These are phyloP conservation scores for Cuculus canorus DNA, from an alignment of 2,797 vertebrate species.

Conservation along the genomic window DNA sequence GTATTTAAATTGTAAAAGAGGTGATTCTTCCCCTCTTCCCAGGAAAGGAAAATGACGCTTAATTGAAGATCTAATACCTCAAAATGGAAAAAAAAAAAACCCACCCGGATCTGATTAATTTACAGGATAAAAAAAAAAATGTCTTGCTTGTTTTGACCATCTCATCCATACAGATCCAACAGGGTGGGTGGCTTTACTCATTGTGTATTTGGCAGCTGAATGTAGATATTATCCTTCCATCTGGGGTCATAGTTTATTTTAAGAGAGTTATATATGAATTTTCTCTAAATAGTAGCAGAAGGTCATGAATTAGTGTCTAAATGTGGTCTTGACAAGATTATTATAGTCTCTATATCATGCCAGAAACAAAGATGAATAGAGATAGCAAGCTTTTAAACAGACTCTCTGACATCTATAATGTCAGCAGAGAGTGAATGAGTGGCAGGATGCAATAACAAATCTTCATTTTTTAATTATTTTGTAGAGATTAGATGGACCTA, in stretches of 20 bases:
- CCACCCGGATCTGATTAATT: background rate
- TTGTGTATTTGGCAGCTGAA: slow-evolving; percentile 19
- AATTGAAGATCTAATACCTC: background rate
- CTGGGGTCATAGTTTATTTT: slow-evolving; percentile 60
- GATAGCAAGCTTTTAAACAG: slow-evolving; percentile 71
- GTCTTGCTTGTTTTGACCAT: background rate
- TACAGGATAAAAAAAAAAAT: background rate
- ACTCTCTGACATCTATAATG: slow-evolving; percentile 68
- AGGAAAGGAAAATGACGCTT: background rate
- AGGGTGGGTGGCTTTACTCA: background rate
- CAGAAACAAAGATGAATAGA: slow-evolving; percentile 70
- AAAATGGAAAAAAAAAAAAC: background rate
- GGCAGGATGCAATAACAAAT: slow-evolving; percentile 60
- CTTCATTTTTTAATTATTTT: slow-evolving; percentile 57
- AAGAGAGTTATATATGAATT: slow-evolving; percentile 65
- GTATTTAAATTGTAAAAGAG: background rate
- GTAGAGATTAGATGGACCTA: slow-evolving; percentile 6
- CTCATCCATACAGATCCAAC: background rate
- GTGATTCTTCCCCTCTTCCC: background rate
- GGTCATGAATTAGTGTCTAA: slow-evolving; percentile 71
- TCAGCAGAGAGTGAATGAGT: slow-evolving; percentile 67
- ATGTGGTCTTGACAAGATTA: slow-evolving; percentile 68
- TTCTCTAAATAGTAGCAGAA: slow-evolving; percentile 60
- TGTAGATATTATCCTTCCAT: background rate
- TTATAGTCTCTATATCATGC: slow-evolving; percentile 66